A percentile compares a stretch with the other conserved stretches of the same genome.
phyloP scores from a whole-genome alignment of 1,140 invertebrate species.

The Tetranychus cinnabarinus region DNA sequence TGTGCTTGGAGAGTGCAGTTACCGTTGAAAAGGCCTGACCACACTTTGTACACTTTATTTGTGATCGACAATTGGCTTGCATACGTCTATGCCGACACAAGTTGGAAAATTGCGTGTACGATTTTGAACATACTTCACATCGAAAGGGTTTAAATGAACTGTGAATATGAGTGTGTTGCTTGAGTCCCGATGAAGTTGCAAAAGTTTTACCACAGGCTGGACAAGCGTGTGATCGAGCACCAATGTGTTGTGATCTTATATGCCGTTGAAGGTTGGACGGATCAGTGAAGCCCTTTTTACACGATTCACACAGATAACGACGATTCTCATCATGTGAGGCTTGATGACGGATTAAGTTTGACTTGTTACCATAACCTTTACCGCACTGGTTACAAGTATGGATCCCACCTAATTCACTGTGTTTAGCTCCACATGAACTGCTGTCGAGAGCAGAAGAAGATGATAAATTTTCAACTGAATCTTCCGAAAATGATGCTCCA shows the following conservation, averaged over 20 bases:
- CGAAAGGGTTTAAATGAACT: slow-evolving; percentile 93
- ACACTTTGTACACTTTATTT: slow-evolving; percentile 77
- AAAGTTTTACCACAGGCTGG: slow-evolving; percentile 96
- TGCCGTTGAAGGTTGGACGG: slow-evolving; percentile 85
- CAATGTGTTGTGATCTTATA: slow-evolving; percentile 50
- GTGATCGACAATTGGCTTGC: slow-evolving; percentile 62
- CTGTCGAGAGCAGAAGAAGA: no score
- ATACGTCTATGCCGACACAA: slow-evolving; percentile 95
- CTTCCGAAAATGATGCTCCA: not conserved
- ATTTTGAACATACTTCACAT: slow-evolving; percentile 54
- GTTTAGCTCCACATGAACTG: no score
- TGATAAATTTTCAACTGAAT: not conserved
- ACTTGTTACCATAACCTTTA: slow-evolving; percentile 51
- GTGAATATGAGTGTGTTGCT: slow-evolving; percentile 98
- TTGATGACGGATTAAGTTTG: slow-evolving; percentile 54
- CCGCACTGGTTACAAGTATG: slow-evolving; percentile 62
- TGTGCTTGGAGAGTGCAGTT: slow-evolving; percentile 38
- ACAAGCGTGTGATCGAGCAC: slow-evolving; percentile 58
- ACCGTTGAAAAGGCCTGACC: slow-evolving; percentile 67
- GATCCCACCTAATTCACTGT: not conserved
- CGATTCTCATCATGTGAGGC: slow-evolving; percentile 39
- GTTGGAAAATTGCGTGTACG: slow-evolving; percentile 99
- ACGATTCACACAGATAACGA: slow-evolving; percentile 80
- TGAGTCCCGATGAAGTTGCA: slow-evolving; percentile 82
- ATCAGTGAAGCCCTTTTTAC: slow-evolving; percentile 59